Evolutionary conservation across 2,797 vertebrate species (phyloP).

Genomic region (Propithecus perrieri): DNA sequence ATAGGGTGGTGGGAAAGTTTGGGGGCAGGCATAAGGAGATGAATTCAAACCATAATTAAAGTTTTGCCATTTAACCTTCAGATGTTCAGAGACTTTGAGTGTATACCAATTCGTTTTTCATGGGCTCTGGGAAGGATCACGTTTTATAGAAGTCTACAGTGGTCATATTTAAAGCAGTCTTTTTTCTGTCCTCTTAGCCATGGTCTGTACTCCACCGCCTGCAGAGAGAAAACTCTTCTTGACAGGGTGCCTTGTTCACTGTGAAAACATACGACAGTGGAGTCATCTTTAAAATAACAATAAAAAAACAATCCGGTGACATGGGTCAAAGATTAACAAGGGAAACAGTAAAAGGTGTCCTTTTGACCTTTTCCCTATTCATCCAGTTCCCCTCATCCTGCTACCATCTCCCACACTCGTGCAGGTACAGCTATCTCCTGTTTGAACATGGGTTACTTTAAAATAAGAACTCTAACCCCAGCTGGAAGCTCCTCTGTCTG

Average conservation of each 20-base stretch:
- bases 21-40: neutral
- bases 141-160: neutral
- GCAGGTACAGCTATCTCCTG: neutral
- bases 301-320: neutral
- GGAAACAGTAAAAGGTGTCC: neutral
- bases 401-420: rapidly evolving
- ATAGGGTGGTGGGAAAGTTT: neutral
- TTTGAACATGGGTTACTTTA: neutral
- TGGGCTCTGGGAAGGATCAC: neutral
- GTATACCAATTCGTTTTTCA: neutral
- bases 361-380: neutral
- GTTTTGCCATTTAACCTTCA: neutral
- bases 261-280: neutral
- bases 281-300: neutral
- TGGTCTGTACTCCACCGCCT: neutral
- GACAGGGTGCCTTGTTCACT: neutral
- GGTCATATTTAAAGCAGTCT: neutral
- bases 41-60: neutral
- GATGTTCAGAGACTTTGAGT: neutral
- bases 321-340: neutral
- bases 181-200: neutral
- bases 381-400: no score
- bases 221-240: neutral
- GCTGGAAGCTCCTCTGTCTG: neutral
- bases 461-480: neutral